Base-by-base conservation (phyloP, 2,888 invertebrate genomes). In the Pristionchus japonicus region DNA sequence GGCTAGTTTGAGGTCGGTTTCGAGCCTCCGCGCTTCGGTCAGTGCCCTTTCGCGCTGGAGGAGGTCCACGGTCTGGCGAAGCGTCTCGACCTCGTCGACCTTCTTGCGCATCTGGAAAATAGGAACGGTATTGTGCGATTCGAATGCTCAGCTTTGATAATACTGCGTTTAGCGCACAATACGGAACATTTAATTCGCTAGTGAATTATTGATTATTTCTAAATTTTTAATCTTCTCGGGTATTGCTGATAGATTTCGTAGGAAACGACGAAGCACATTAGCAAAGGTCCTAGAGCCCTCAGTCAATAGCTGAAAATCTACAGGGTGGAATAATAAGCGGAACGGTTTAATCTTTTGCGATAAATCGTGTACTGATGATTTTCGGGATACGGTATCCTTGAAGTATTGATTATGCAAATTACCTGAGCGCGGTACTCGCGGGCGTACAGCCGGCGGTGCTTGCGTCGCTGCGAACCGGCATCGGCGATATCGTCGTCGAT, bases 401-500 rank as follows among this genome's bases (percentile, higher is more conserved):
- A 1, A 13, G 23, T 34, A 34, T 34, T 67, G 1, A 34, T 67
- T 31, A 64, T 20, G 2, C 64, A 15, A 27, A 64, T 47, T 47
- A 88, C 88, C 84, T 88, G 84, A 6, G 86, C 86, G 23, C 92
- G 88, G 86, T 92, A 92, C 83, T 91, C 88, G 9, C 92, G 80
- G 67, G 92, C 92, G 64, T 92, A 92, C 31, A 91, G 83, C 49
- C 92, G 86, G 11, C 92, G 89, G 83, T 91, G 90, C 43, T 89
- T 88, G 70, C 90, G 90, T 85, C 91, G 91, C 57, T 91, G 91
- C n/a, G 90, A 90, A n/a, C 89, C 88, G n/a, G 91, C 90, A 70
- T 92, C 92, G 17, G 89, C 88, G 9, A 88, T 89, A 85, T 92
- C 91, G 7, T 90, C 90, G 3, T 74, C 74, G 80, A 92, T 91